These are phyloP conservation scores for Pholis gunnellus DNA, from an alignment of 2,113 vertebrate species.

Conservation along the genomic window DNA sequence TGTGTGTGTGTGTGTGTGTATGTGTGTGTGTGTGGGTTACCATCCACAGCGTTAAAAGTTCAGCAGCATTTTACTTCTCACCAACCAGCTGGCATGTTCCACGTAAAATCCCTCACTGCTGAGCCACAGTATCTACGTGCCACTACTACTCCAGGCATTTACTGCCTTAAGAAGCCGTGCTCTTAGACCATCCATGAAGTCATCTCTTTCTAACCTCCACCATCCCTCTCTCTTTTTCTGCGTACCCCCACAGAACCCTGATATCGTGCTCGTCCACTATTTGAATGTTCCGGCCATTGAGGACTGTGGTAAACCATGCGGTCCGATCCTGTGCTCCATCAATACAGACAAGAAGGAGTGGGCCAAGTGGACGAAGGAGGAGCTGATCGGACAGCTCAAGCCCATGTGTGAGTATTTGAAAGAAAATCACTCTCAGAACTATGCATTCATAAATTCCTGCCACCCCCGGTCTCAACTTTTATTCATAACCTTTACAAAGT, in stretches of 20 bases:
- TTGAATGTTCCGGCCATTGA: slow-evolving; percentile 99
- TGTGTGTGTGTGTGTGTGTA: neutral
- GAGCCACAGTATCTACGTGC: slow-evolving; percentile 43
- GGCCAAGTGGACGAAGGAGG: slow-evolving; percentile 99
- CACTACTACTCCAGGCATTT: slow-evolving; percentile 30
- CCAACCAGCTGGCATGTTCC: slow-evolving; percentile 53
- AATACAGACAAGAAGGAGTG: slow-evolving; percentile 99
- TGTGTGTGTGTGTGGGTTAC: slow-evolving; percentile 18
- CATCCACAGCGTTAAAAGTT: slow-evolving; percentile 32
- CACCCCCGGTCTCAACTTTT: slow-evolving; percentile 3
- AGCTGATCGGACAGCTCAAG: slow-evolving; percentile 97
- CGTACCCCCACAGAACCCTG: slow-evolving; percentile 90
- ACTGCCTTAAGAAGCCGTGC: slow-evolving; percentile 34
- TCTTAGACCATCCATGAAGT: slow-evolving; percentile 13
- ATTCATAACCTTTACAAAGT: slow-evolving; percentile 34
- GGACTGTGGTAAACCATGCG: slow-evolving; percentile 98
- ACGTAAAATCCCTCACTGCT: slow-evolving; percentile 51
- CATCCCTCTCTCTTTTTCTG: slow-evolving; percentile 2
- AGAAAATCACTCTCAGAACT: slow-evolving; percentile 9
- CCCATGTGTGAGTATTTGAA: slow-evolving; percentile 96
- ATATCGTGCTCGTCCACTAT: slow-evolving; percentile 99
- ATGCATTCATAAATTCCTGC: slow-evolving; percentile 14
- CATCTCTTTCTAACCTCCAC: slow-evolving; percentile 20
- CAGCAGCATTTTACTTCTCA: slow-evolving; percentile 50
- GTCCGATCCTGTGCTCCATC: slow-evolving; percentile 98